Conservation (phyloP, 2,888 invertebrate species). For the Disparrhopalites patrizii region DNA sequence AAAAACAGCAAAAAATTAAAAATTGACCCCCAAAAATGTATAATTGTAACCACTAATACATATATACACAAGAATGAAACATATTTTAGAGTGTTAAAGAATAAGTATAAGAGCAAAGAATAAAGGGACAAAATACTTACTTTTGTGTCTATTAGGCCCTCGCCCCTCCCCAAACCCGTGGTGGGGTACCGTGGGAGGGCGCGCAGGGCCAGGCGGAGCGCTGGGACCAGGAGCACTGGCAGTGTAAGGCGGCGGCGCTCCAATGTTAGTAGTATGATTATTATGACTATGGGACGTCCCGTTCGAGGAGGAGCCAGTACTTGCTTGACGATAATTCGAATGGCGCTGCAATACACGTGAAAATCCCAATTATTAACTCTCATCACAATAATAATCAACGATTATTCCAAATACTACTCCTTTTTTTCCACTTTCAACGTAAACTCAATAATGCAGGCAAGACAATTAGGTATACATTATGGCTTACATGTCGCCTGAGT, state of each 20-base stretch:
- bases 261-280: slow-evolving; percentile 49
- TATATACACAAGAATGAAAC: background rate
- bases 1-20: no score
- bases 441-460: background rate
- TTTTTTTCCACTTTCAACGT: no score
- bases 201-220: background rate
- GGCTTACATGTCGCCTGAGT: slow-evolving; percentile 74
- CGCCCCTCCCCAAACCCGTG: slow-evolving; percentile 68
- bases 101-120: background rate
- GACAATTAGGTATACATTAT: background rate
- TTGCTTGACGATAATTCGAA: slow-evolving; percentile 47
- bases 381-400: background rate
- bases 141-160: slow-evolving; percentile 54
- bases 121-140: slow-evolving; percentile 20
- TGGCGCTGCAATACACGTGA: slow-evolving; percentile 36
- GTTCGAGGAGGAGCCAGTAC: slow-evolving; percentile 35
- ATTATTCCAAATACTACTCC: no score
- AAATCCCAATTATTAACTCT: slow-evolving; percentile 1
- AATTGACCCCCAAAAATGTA: no score
- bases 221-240: slow-evolving; percentile 45
- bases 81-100: background rate
- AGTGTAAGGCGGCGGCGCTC: slow-evolving; percentile 49
- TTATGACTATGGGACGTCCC: slow-evolving; percentile 52
- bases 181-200: slow-evolving; percentile 58
- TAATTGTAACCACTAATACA: no score